Conservation (phyloP, 2,888 invertebrate species). For the Mellilla xanthometata region DNA sequence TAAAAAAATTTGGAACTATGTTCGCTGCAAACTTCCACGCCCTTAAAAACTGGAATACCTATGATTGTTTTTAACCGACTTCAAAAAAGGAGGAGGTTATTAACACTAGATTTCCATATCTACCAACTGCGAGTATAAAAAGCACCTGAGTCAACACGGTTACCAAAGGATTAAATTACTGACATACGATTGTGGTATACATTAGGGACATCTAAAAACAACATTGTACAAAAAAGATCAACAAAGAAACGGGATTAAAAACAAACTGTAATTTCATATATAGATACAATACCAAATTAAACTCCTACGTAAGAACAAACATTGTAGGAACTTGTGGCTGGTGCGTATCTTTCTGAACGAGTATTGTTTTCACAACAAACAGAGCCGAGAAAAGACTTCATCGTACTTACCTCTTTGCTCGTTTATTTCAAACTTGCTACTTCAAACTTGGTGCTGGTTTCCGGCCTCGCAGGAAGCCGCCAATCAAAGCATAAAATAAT, state of each 20-base stretch:
- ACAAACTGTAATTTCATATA: constrained; percentile 12
- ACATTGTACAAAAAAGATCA: constrained; percentile 2
- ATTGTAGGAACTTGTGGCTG: constrained; percentile 7
- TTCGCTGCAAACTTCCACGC: too few relatives aligned
- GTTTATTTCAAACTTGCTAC: constrained; percentile 63
- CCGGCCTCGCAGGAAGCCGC: constrained; percentile 62
- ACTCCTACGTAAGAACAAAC: constrained; percentile 22
- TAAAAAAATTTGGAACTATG: too few relatives aligned
- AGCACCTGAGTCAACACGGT: neutral
- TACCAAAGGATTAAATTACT: neutral
- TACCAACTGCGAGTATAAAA: neutral
- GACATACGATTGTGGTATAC: neutral
- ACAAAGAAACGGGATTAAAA: constrained; percentile 6
- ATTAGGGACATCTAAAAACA: too few relatives aligned
- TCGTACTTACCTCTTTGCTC: constrained; percentile 59
- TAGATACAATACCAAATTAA: constrained; percentile 23
- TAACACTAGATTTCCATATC: too few relatives aligned
- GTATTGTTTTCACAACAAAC: constrained; percentile 31
- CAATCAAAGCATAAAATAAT: constrained; percentile 59
- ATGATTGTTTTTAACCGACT: too few relatives aligned
- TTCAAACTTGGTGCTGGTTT: constrained; percentile 41
- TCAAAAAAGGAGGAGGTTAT: too few relatives aligned
- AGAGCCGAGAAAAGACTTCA: constrained; percentile 36
- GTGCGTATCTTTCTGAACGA: constrained; percentile 24
- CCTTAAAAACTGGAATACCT: too few relatives aligned